A percentile compares a stretch with the other conserved stretches of the same genome.
These are phyloP conservation scores for Cercocebus atys DNA, from an alignment of 2,113 vertebrate species.

Conservation along the genomic window DNA sequence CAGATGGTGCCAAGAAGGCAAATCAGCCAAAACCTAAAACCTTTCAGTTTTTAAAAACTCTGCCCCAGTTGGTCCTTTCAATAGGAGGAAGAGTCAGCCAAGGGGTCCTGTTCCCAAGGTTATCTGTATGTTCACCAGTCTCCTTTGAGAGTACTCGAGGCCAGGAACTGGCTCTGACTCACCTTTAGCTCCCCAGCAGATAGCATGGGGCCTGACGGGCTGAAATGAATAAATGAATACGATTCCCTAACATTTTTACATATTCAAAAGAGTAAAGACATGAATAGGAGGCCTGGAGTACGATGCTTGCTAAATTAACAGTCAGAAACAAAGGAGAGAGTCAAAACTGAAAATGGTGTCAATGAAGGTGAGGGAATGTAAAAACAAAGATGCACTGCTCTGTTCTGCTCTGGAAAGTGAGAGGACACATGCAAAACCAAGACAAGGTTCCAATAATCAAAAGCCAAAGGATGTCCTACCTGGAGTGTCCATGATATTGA, in stretches of 20 bases:
- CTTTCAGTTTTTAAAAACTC: not conserved
- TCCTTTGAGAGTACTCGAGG: not conserved
- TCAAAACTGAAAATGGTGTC: not conserved
- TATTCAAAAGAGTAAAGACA: not conserved
- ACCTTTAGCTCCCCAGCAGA: not conserved
- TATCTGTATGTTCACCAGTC: not conserved
- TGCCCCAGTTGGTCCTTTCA: not conserved
- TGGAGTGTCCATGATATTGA: slow-evolving; percentile 99
- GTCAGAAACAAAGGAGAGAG: not conserved
- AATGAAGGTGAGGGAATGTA: not conserved
- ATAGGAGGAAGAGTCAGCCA: not conserved
- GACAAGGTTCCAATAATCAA: not conserved
- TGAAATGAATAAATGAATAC: not conserved
- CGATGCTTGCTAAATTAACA: not conserved
- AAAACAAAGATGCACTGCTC: not conserved
- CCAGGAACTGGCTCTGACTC: not conserved
- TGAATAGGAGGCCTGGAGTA: not conserved
- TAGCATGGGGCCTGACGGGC: not conserved
- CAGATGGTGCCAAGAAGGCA: not conserved
- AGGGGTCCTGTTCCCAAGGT: not conserved
- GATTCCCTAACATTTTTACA: not conserved
- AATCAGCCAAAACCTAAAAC: not conserved
- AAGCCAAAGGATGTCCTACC: slow-evolving; percentile 82
- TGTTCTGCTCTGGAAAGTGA: not conserved
- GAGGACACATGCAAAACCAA: not conserved